Evolutionary conservation across 2,888 invertebrate species (phyloP).

Genomic region (Hoplodrina blanda): DNA sequence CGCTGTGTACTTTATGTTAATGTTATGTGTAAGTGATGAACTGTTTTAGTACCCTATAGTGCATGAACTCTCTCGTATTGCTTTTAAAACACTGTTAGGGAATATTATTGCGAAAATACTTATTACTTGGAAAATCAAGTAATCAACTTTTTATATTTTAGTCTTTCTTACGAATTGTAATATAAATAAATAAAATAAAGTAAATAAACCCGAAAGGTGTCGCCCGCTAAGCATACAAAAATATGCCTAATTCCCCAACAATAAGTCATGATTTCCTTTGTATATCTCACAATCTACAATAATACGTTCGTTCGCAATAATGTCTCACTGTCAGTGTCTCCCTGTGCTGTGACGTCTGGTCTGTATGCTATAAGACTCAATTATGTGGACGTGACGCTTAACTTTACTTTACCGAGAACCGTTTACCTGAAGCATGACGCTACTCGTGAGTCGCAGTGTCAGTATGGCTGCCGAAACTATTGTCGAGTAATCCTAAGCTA

Average conservation of each 20-base stretch:
- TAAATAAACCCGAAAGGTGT: too few species aligned
- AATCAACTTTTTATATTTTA: neutral
- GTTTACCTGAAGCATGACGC: slow-evolving; percentile 59
- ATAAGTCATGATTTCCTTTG: neutral
- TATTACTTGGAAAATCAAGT: neutral
- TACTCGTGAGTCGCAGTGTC: slow-evolving; percentile 50
- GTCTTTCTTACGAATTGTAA: too few species aligned
- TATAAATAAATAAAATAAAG: too few species aligned
- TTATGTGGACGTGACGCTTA: slow-evolving; percentile 75
- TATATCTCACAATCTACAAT: neutral
- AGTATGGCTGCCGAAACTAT: slow-evolving; percentile 25
- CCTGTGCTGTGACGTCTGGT: slow-evolving; percentile 75
- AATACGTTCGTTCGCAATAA: slow-evolving; percentile 38
- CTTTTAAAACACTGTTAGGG: slow-evolving; percentile 37
- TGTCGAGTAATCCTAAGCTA: slow-evolving; percentile 36
- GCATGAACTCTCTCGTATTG: slow-evolving; percentile 57
- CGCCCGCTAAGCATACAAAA: neutral
- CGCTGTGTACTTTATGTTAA: slow-evolving; percentile 57
- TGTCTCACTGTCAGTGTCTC: slow-evolving; percentile 40
- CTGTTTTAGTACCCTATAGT: slow-evolving; percentile 60
- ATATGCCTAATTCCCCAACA: neutral
- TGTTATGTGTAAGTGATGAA: slow-evolving; percentile 62
- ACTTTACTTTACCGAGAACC: slow-evolving; percentile 50
- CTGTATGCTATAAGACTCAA: slow-evolving; percentile 75
- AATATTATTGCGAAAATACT: slow-evolving; percentile 51